Evolutionary conservation across 2,113 vertebrate species (phyloP).

Genomic region (Ammodytes dubius): DNA sequence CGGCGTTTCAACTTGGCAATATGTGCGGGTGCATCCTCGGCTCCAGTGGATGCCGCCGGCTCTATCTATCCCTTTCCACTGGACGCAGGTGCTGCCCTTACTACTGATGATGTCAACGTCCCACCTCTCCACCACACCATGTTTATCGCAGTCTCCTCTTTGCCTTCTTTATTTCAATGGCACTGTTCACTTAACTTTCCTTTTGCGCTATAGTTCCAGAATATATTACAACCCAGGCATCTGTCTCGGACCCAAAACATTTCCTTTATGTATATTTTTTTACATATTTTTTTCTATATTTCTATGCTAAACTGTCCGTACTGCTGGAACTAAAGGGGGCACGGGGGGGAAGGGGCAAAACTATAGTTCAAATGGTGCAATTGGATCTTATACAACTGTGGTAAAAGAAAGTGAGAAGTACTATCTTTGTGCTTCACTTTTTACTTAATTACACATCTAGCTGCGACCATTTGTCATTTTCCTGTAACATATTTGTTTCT

Average conservation of each 20-base stretch:
- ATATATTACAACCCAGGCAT: not conserved
- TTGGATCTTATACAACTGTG: not conserved
- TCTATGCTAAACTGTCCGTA: not conserved
- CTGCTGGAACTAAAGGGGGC: not conserved
- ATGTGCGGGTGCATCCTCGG: constrained; percentile 42
- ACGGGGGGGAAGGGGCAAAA: not conserved
- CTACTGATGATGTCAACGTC: constrained; percentile 1
- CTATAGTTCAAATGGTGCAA: not conserved
- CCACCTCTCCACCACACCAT: not conserved
- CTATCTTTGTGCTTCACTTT: not conserved
- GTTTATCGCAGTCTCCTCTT: constrained; percentile 4
- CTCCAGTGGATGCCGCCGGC: constrained; percentile 26
- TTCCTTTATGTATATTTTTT: not conserved
- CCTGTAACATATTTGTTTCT: constrained; percentile 12
- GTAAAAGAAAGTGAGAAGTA: not conserved
- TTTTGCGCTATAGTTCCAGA: not conserved
- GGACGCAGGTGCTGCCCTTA: constrained; percentile 37
- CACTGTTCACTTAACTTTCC: not conserved
- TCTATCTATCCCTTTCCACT: constrained; percentile 39
- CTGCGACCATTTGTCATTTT: constrained; percentile 17
- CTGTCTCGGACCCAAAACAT: not conserved
- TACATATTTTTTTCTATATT: not conserved
- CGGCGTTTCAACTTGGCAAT: constrained; percentile 54
- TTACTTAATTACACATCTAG: not conserved
- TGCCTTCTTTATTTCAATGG: constrained; percentile 1